Evolutionary conservation across 2,797 vertebrate species (phyloP).

Genomic region (Lagorchestes hirsutus): DNA sequence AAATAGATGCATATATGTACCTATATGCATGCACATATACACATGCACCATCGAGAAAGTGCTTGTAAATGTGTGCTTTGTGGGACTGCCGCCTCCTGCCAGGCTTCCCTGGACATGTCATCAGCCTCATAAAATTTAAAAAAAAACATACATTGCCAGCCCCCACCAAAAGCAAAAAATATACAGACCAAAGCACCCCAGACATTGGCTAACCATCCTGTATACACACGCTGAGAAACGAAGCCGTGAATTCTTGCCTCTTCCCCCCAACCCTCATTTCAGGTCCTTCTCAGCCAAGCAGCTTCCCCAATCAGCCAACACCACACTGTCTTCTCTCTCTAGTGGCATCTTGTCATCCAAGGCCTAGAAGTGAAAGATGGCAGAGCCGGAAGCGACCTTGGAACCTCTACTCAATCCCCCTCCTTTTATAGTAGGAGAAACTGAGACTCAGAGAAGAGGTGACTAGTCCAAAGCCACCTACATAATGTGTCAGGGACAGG

Average conservation of each 20-base stretch:
- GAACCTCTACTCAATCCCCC: background rate
- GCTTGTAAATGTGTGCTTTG: background rate
- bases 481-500: background rate
- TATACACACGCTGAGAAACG: background rate
- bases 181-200: background rate
- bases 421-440: background rate
- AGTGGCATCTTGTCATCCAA: background rate
- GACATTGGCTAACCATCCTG: background rate
- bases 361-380: background rate
- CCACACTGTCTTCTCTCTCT: background rate
- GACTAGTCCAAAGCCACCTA: background rate
- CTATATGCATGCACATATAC: conserved; percentile 8
- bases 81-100: background rate
- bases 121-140: background rate
- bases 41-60: background rate
- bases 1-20: conserved; percentile 11
- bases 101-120: background rate
- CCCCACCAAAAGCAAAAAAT: background rate
- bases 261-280: background rate
- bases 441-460: background rate
- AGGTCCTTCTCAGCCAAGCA: background rate
- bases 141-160: background rate
- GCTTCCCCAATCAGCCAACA: background rate
- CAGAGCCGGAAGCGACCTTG: background rate
- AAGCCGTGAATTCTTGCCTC: background rate